Evolutionary conservation across 53 echinoderm and acorn worm species (phyloP).

Genomic region (Echinometra lucunter): DNA sequence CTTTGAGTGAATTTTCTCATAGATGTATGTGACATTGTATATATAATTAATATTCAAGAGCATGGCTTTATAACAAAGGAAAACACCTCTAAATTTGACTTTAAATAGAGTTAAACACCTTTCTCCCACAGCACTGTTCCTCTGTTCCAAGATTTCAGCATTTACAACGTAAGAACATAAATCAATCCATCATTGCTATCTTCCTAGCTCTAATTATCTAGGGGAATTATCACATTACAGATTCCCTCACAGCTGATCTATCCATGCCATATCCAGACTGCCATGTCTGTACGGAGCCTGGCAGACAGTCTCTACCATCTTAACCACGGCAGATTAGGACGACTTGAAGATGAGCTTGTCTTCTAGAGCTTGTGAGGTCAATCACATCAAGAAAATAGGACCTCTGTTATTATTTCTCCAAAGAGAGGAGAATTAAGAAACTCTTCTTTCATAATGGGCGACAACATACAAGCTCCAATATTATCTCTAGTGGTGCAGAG

Average conservation of each 20-base stretch:
- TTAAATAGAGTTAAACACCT: too few relatives aligned
- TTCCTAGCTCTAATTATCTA: neutral
- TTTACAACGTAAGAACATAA: neutral
- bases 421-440: too few relatives aligned
- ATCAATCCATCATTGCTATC: constrained; percentile 32
- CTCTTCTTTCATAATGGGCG: too few relatives aligned
- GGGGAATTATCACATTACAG: constrained; percentile 45
- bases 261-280: constrained; percentile 21
- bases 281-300: constrained; percentile 22
- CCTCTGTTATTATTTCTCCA: neutral
- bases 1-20: neutral
- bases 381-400: neutral
- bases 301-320: constrained; percentile 29
- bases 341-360: neutral
- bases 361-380: constrained; percentile 5
- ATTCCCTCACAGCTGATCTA: constrained; percentile 25
- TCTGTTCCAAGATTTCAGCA: neutral
- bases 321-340: neutral
- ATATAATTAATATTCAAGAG: too few relatives aligned
- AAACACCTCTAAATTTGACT: neutral
- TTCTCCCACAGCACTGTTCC: neutral
- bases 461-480: too few relatives aligned
- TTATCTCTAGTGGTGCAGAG: too few relatives aligned
- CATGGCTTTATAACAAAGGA: too few relatives aligned
- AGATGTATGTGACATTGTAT: neutral